Conservation (phyloP, 1,140 invertebrate species). For the Hylaeus anthracinus region DNA sequence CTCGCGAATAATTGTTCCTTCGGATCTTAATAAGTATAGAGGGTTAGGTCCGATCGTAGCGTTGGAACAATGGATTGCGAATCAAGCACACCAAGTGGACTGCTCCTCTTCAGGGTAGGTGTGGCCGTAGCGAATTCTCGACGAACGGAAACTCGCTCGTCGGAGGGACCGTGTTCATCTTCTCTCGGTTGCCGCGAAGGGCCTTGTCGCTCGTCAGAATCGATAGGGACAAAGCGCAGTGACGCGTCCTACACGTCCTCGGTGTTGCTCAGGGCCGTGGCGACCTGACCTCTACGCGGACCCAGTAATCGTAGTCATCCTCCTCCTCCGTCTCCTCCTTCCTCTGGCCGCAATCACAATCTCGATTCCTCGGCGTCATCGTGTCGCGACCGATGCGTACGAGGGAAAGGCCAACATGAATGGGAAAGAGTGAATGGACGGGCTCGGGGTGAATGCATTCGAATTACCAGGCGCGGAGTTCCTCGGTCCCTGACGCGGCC, state of each 20-base stretch:
- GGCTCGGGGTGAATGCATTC: conserved; percentile 67
- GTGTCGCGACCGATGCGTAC: conserved; percentile 55
- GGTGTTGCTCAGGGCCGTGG: conserved; percentile 8
- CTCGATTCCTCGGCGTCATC: conserved; percentile 54
- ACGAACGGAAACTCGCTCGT: conserved; percentile 41
- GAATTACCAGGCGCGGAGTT: conserved; percentile 63
- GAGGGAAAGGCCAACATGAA: conserved; percentile 57
- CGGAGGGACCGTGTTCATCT: conserved; percentile 21
- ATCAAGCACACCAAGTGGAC: too few species aligned
- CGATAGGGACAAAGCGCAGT: conserved; percentile 49
- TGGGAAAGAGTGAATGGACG: conserved; percentile 64
- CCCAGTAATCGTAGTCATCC: conserved; percentile 30
- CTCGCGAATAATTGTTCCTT: too few species aligned
- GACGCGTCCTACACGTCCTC: conserved; percentile 59
- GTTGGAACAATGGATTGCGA: not conserved
- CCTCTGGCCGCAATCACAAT: conserved; percentile 48
- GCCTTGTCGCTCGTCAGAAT: conserved; percentile 54
- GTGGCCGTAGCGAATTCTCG: conserved; percentile 35
- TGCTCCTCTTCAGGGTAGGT: conserved; percentile 31
- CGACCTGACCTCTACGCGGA: conserved; percentile 30
- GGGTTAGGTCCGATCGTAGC: too few species aligned
- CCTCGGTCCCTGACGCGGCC: not conserved
- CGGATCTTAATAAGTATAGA: too few species aligned
- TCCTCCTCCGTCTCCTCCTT: not conserved
- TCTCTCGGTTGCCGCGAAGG: conserved; percentile 23